Evolutionary conservation across 2,797 vertebrate genomes (phyloP).

Genomic region (Arctocebus calabarensis): DNA sequence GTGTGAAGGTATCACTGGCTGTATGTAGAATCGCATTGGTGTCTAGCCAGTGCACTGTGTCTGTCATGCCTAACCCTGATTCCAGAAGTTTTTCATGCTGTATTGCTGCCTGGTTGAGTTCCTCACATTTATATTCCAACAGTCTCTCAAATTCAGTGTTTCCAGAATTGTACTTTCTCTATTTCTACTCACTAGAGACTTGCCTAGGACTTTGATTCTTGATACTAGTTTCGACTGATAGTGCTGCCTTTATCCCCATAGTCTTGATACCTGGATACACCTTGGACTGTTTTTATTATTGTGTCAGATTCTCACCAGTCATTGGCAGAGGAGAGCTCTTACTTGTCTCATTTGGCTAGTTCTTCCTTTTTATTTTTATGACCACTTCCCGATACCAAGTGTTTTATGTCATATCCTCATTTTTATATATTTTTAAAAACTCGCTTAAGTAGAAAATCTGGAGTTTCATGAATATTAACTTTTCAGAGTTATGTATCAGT

Average conservation of each 20-base stretch:
- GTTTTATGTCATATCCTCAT: background rate
- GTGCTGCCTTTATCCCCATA: background rate
- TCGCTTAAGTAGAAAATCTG: slow-evolving; percentile 50
- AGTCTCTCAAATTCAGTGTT: slow-evolving; percentile 22
- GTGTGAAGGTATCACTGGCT: background rate
- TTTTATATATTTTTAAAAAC: slow-evolving; percentile 14
- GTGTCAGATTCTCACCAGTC: background rate
- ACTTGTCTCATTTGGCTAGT: background rate
- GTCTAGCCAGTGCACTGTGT: too few relatives aligned
- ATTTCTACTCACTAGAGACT: background rate
- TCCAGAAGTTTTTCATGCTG: background rate
- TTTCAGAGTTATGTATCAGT: slow-evolving; percentile 30
- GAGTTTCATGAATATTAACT: slow-evolving; percentile 53
- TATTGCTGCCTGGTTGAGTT: slow-evolving; percentile 22
- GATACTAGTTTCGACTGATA: slow-evolving; percentile 29
- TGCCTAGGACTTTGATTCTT: background rate
- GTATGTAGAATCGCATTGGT: background rate
- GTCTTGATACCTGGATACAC: background rate
- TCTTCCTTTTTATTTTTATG: background rate
- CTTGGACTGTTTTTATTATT: background rate
- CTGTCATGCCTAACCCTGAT: background rate
- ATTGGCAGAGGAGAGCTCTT: background rate
- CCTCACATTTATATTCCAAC: background rate
- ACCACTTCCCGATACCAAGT: background rate
- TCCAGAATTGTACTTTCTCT: background rate